Evolutionary conservation across 2,888 invertebrate genomes (phyloP).

Genomic region (Resseliella maxima): DNA sequence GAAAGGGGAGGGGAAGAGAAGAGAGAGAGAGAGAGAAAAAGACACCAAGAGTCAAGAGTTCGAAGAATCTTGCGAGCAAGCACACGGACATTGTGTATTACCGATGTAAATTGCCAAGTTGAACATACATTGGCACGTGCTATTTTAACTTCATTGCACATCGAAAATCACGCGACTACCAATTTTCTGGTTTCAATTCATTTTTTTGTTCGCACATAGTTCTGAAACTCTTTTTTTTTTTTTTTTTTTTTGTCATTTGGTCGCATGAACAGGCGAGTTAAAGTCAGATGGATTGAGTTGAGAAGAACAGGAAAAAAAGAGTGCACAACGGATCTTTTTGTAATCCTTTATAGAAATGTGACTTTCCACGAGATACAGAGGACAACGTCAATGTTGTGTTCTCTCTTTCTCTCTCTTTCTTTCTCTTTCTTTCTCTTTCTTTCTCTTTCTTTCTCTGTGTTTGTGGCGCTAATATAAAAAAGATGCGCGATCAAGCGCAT

Average conservation of each 20-base stretch:
- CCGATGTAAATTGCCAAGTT: constrained; percentile 29
- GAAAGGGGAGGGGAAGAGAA: too few species aligned
- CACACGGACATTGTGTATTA: not conserved
- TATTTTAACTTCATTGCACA: constrained; percentile 37
- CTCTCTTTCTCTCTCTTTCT: too few species aligned
- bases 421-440: too few species aligned
- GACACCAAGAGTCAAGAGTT: not conserved
- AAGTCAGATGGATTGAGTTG: too few species aligned
- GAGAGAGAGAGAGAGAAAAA: too few species aligned
- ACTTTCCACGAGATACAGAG: not conserved
- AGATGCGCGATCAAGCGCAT: not conserved
- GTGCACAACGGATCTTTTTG: not conserved
- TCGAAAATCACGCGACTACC: constrained; percentile 17
- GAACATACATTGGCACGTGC: constrained; percentile 44
- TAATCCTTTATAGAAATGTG: not conserved
- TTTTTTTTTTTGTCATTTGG: not conserved
- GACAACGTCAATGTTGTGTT: not conserved
- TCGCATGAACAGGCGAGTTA: not conserved
- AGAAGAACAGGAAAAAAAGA: too few species aligned
- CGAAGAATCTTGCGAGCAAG: not conserved
- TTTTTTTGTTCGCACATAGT: not conserved
- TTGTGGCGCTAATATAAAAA: not conserved
- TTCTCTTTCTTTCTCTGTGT: too few species aligned
- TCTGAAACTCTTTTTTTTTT: not conserved
- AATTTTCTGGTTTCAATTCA: not conserved